These are phyloP conservation scores for Argyrosomus regius DNA, from an alignment of 2,797 vertebrate genomes.

Conservation along the genomic window DNA sequence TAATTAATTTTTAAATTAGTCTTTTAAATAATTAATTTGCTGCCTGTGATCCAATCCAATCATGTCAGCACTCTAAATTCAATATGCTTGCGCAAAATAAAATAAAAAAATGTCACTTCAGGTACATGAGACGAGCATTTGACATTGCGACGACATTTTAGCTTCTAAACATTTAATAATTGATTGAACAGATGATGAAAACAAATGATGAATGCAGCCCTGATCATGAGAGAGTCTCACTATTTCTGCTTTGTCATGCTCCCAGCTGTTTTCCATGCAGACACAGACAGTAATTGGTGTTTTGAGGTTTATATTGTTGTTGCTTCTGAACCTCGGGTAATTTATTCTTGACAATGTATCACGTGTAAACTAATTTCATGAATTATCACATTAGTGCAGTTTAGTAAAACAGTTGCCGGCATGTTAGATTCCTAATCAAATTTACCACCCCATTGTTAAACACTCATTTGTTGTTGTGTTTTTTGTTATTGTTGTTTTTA, in stretches of 20 bases:
- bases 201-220: not conserved
- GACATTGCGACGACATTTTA: not conserved
- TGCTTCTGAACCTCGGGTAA: not conserved
- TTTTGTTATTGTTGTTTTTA: not conserved
- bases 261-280: not conserved
- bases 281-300: not conserved
- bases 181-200: not conserved
- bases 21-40: not conserved
- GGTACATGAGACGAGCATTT: not conserved
- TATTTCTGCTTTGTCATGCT: not conserved
- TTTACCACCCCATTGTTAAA: not conserved
- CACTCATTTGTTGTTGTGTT: not conserved
- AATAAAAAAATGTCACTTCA: not conserved
- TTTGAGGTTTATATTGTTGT: not conserved
- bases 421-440: constrained; percentile 6
- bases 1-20: too few species aligned
- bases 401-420: not conserved
- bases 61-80: not conserved
- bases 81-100: not conserved
- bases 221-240: not conserved
- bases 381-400: not conserved
- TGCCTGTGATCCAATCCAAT: not conserved
- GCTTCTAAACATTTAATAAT: not conserved
- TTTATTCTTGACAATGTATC: not conserved
- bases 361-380: not conserved